Conservation (phyloP, 2,113 vertebrate genomes). For the Taxidea taxus region DNA sequence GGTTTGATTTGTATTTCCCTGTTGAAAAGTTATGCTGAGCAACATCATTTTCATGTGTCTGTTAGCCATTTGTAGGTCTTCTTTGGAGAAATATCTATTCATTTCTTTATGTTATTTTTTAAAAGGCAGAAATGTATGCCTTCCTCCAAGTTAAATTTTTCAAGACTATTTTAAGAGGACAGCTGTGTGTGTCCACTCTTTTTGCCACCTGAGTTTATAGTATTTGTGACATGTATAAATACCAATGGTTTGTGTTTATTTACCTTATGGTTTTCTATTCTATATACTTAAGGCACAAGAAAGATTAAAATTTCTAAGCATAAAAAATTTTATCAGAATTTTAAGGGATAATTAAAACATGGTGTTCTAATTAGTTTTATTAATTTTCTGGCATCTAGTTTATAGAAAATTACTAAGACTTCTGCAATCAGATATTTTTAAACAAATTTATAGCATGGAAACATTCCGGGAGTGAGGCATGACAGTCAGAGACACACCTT, state of each 20-base stretch:
- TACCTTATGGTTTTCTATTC: neutral
- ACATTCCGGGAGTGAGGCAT: neutral
- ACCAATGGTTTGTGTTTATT: neutral
- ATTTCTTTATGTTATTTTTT: neutral
- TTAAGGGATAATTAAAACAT: neutral
- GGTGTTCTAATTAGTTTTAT: neutral
- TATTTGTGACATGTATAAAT: neutral
- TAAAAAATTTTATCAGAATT: neutral
- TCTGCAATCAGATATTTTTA: neutral
- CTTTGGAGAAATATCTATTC: neutral
- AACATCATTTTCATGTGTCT: neutral
- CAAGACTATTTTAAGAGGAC: neutral
- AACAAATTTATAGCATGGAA: neutral
- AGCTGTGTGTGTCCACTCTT: neutral
- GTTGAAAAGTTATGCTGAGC: neutral
- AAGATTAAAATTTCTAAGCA: neutral
- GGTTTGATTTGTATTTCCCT: neutral
- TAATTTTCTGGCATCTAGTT: neutral
- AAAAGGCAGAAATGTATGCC: neutral
- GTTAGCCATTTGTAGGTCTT: neutral
- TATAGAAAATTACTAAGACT: neutral
- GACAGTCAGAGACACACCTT: neutral
- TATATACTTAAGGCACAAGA: neutral
- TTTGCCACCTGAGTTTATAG: neutral
- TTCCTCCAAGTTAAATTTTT: neutral